These are phyloP conservation scores for Drosophila micromelanica DNA, from an alignment of 1,140 invertebrate genomes.

Conservation along the genomic window DNA sequence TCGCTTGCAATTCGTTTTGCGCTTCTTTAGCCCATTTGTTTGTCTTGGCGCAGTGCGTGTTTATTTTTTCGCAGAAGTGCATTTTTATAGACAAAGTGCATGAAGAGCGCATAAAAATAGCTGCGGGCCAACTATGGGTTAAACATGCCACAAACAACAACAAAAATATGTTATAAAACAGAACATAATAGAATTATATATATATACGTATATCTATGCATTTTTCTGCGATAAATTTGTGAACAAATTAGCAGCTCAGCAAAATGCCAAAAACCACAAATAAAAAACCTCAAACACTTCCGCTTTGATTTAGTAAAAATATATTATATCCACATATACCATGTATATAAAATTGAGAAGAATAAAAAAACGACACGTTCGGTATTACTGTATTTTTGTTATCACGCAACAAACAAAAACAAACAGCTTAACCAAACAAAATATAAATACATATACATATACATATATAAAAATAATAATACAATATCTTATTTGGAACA, in stretches of 20 bases:
- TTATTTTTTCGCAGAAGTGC: constrained; percentile 82
- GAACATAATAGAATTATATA: background rate
- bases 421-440: constrained; percentile 19
- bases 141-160: constrained; percentile 28
- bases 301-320: constrained; percentile 30
- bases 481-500: constrained; percentile 15
- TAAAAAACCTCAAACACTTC: constrained; percentile 39
- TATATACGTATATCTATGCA: background rate
- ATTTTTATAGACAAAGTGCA: constrained; percentile 74
- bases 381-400: constrained; percentile 33
- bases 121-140: constrained; percentile 36
- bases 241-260: constrained; percentile 36
- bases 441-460: background rate
- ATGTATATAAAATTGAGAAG: constrained; percentile 1
- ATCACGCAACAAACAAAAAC: constrained; percentile 55
- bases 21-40: constrained; percentile 42
- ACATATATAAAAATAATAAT: background rate
- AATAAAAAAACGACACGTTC: constrained; percentile 60
- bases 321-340: constrained; percentile 9
- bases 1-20: background rate
- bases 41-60: constrained; percentile 68
- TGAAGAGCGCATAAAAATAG: constrained; percentile 43
- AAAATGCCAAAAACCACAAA: constrained; percentile 21
- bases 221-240: constrained; percentile 10
- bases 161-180: constrained; percentile 17